Percentiles rank a stretch among this genome's conserved stretches.
Conservation (phyloP, 2,113 vertebrate species). For the Otolemur garnettii region DNA sequence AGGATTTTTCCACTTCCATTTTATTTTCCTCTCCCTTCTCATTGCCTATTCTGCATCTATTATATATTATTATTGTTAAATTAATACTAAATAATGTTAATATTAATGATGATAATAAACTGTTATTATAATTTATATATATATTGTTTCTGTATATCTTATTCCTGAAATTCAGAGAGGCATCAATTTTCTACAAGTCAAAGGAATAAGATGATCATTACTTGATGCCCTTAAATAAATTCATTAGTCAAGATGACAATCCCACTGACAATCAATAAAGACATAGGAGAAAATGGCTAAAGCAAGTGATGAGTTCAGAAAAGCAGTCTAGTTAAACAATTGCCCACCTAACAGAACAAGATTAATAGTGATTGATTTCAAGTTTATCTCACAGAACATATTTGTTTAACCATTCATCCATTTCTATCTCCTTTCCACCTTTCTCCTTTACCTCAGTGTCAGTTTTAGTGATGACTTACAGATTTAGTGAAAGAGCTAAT, state of each 20-base stretch:
- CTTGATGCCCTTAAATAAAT: slow-evolving; percentile 62
- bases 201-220: slow-evolving; percentile 63
- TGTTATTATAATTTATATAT: too few relatives aligned
- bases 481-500: slow-evolving; percentile 44
- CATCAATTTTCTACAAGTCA: slow-evolving; percentile 3
- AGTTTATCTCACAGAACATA: slow-evolving; percentile 40
- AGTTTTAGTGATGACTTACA: slow-evolving; percentile 36
- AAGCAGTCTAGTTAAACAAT: slow-evolving; percentile 75
- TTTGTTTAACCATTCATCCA: slow-evolving; percentile 50
- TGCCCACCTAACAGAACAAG: slow-evolving; percentile 73
- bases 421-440: slow-evolving; percentile 27
- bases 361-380: slow-evolving; percentile 79
- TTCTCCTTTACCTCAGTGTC: background rate
- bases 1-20: background rate
- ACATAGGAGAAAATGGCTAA: slow-evolving; percentile 76
- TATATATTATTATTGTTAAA: too few relatives aligned
- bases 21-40: background rate
- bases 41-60: background rate
- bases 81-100: too few relatives aligned
- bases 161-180: background rate
- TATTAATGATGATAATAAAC: too few relatives aligned
- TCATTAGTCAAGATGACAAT: slow-evolving; percentile 79
- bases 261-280: slow-evolving; percentile 81
- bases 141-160: background rate
- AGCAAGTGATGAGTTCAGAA: slow-evolving; percentile 65